These are phyloP conservation scores for Automeris io DNA, from an alignment of 2,888 invertebrate species.

Conservation along the genomic window DNA sequence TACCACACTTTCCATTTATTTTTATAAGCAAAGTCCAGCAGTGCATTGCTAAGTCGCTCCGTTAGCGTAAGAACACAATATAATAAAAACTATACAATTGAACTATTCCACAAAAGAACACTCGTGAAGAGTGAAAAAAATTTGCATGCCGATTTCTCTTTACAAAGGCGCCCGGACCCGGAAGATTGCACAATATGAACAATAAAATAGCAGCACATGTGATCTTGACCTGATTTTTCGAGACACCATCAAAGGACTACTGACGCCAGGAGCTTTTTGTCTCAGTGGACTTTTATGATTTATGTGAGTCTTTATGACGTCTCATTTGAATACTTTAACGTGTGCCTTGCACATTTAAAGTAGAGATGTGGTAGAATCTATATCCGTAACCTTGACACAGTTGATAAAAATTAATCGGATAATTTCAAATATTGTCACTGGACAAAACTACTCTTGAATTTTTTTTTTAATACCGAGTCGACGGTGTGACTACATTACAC, in stretches of 20 bases:
- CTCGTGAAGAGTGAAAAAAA: conserved; percentile 47
- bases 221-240: conserved; percentile 70
- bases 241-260: conserved; percentile 51
- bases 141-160: conserved; percentile 47
- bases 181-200: conserved; percentile 67
- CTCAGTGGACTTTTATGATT: conserved; percentile 67
- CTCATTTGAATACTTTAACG: conserved; percentile 68
- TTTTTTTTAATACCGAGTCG: too few species aligned
- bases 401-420: too few species aligned
- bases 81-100: conserved; percentile 20
- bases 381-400: too few species aligned
- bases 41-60: not conserved
- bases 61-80: not conserved
- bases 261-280: conserved; percentile 52
- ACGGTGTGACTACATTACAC: too few species aligned
- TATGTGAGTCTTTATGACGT: conserved; percentile 71
- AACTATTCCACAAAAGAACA: conserved; percentile 22
- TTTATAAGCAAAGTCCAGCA: not conserved
- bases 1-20: too few species aligned
- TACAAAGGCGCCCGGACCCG: conserved; percentile 56
- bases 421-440: too few species aligned
- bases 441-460: too few species aligned
- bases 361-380: too few species aligned
- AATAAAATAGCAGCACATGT: conserved; percentile 64
- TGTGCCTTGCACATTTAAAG: conserved; percentile 70